Conservation (phyloP, 2,888 invertebrate genomes). For the Yponomeuta cagnagella region DNA sequence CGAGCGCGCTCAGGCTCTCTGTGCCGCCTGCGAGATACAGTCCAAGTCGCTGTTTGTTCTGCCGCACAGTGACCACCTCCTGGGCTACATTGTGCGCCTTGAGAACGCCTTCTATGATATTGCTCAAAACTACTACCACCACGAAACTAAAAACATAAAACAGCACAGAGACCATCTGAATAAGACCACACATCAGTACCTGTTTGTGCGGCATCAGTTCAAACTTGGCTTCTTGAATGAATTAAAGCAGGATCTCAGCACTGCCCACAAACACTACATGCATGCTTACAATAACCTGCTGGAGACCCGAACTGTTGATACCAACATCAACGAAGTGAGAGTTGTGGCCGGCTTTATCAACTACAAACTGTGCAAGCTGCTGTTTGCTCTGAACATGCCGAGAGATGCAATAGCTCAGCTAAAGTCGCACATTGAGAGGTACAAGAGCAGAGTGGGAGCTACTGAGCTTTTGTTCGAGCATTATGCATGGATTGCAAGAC, state of each 20-base stretch:
- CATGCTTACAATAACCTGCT: conserved; percentile 93
- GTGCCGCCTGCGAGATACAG: conserved; percentile 92
- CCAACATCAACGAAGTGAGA: conserved; percentile 94
- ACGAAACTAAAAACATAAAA: conserved; percentile 90
- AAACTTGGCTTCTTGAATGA: conserved; percentile 98
- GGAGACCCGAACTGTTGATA: conserved; percentile 91
- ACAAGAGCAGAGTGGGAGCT: conserved; percentile 86
- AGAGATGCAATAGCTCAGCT: conserved; percentile 97
- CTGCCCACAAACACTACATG: conserved; percentile 90
- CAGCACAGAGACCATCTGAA: conserved; percentile 93
- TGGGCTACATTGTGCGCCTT: conserved; percentile 83
- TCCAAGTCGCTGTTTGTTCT: conserved; percentile 95
- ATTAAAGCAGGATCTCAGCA: conserved; percentile 90
- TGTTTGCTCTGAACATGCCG: conserved; percentile 92
- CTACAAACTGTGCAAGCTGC: conserved; percentile 94
- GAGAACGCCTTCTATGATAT: conserved; percentile 96
- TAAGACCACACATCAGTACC: conserved; percentile 91
- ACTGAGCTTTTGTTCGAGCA: conserved; percentile 94
- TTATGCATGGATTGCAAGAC: conserved; percentile 95
- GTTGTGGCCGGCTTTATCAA: conserved; percentile 96
- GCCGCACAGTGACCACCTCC: conserved; percentile 92
- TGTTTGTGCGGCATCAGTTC: conserved; percentile 96
- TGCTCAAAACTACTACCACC: conserved; percentile 93
- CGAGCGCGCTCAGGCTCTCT: conserved; percentile 93
- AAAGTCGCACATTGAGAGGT: conserved; percentile 92